A percentile compares a stretch with the other conserved stretches of the same genome.
These are phyloP conservation scores for Tachina lurida DNA, from an alignment of 2,888 invertebrate species.

Conservation along the genomic window DNA sequence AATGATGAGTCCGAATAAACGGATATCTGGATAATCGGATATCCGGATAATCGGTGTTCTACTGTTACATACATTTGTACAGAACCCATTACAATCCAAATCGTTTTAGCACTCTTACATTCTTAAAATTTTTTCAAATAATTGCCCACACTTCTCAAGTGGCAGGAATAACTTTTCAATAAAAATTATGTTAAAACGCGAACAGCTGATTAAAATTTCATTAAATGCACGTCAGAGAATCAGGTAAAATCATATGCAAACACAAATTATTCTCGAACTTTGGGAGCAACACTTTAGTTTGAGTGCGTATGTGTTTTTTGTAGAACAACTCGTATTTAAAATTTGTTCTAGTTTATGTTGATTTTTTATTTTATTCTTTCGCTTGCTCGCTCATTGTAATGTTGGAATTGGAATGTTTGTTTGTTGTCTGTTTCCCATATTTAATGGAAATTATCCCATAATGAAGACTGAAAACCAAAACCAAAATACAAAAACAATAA, in stretches of 20 bases:
- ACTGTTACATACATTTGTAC: no score
- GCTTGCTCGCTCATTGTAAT: neutral
- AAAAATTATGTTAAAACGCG: slow-evolving; percentile 43
- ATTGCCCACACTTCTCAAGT: slow-evolving; percentile 14
- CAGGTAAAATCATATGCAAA: slow-evolving; percentile 24
- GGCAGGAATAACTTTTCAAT: slow-evolving; percentile 46
- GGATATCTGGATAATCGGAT: no score
- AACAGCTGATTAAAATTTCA: slow-evolving; percentile 42
- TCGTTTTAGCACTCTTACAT: no score
- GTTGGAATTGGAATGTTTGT: neutral
- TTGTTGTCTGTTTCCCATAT: slow-evolving; percentile 3
- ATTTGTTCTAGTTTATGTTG: slow-evolving; percentile 35
- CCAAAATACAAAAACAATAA: slow-evolving; percentile 29
- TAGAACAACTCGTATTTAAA: slow-evolving; percentile 16
- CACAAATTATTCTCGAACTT: slow-evolving; percentile 14
- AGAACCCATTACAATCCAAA: no score
- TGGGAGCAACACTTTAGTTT: slow-evolving; percentile 2
- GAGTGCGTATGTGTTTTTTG: neutral
- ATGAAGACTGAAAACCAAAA: slow-evolving; percentile 21
- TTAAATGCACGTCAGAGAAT: slow-evolving; percentile 50
- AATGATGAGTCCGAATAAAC: no score
- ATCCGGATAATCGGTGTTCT: no score
- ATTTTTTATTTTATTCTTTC: neutral
- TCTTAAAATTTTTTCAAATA: neutral
- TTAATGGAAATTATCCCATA: slow-evolving; percentile 25